These are phyloP conservation scores for Yponomeuta cagnagella DNA, from an alignment of 2,888 invertebrate genomes.

Conservation along the genomic window DNA sequence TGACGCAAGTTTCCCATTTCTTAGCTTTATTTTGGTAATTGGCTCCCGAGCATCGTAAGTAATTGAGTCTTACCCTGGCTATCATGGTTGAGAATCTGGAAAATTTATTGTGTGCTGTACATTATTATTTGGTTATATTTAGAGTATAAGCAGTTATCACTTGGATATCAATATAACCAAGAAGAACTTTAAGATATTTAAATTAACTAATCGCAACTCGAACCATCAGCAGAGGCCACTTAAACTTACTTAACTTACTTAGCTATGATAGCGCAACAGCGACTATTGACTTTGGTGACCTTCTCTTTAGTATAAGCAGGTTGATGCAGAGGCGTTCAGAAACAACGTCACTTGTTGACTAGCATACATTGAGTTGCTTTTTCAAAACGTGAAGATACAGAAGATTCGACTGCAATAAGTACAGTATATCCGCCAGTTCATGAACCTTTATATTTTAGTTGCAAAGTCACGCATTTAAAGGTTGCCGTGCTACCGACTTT, in stretches of 20 bases:
- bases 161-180: neutral
- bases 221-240: constrained; percentile 18
- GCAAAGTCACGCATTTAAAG: too few relatives aligned
- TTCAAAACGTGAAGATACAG: neutral
- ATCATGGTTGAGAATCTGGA: too few relatives aligned
- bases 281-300: neutral
- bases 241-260: constrained; percentile 20
- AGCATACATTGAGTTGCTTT: neutral
- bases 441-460: too few relatives aligned
- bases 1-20: too few relatives aligned
- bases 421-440: too few relatives aligned
- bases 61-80: too few relatives aligned
- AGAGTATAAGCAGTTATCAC: neutral
- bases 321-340: neutral
- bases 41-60: too few relatives aligned
- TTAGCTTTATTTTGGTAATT: too few relatives aligned
- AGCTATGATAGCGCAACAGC: constrained; percentile 37
- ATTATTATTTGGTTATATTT: neutral
- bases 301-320: neutral
- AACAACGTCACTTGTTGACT: neutral
- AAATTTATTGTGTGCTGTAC: too few relatives aligned
- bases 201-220: neutral
- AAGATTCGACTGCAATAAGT: neutral
- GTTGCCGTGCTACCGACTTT: too few relatives aligned
- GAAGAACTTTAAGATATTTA: neutral